Base-by-base conservation (phyloP, 1,140 invertebrate genomes). In the Archivesica marissinica region DNA sequence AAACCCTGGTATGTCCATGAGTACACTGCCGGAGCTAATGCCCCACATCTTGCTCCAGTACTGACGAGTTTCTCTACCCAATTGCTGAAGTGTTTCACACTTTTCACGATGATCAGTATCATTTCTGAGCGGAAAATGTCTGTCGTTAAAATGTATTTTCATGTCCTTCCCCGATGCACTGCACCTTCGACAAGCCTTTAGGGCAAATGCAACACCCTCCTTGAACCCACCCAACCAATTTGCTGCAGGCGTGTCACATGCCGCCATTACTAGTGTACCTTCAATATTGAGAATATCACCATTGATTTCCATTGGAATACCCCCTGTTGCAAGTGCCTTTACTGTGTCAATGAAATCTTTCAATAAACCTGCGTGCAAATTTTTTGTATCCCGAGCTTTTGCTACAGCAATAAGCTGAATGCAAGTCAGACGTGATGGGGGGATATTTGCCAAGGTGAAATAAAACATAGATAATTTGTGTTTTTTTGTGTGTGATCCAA, bases 41-140 rank as follows among this genome's bases (percentile, higher is more conserved):
- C 77, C 77, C 77, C 59, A 80, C 28, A 80, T 50, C 25, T 64
- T 80, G 38, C 61, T 66, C 59, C 77, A 66, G 50, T 80, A 80
- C 47, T 39, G 44, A 7, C 35, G 35, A 39, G 35, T 15, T 15
- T n/a, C 39, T 13, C 3, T 25, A 28, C 33, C n/a, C 20, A 68
- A 11, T 68, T 17, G 1, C 3, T 1, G 6, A n/a, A 68, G 64
- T 68, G 39, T 3, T 30, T 9, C 25, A 30, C 54, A 59, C 17
- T 28, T 59, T 28, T 25, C 54, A 7, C n/a, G 25, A 17, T 59
- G 23, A 17, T 20, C 33, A 6, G 25, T 4, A 28, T 59, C 54
- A 30, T 23, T 59, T 30, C 54, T 2, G 25, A 28, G n/a, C 25
- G 25, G 54, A 30, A 59, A 17, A 59, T 59, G 6, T 30, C 33